Evolutionary conservation across 2,797 vertebrate species (phyloP).

Genomic region (Cirrhinus mrigala): DNA sequence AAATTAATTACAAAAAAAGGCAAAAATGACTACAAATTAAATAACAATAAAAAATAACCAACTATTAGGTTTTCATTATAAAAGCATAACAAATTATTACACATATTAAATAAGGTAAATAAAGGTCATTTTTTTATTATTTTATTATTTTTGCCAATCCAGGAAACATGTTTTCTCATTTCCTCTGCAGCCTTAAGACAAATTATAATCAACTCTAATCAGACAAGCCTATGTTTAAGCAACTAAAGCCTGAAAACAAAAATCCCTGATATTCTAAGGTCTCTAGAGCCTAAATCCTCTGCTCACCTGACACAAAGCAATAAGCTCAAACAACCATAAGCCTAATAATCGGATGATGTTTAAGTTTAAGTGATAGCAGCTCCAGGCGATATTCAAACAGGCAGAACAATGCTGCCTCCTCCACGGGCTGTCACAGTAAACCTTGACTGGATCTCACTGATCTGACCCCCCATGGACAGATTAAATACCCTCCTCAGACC

Average conservation of each 20-base stretch:
- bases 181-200: conserved; percentile 45
- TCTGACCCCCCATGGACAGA: conserved; percentile 77
- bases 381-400: conserved; percentile 83
- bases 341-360: conserved; percentile 89
- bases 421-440: conserved; percentile 80
- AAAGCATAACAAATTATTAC: neutral
- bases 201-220: conserved; percentile 56
- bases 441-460: conserved; percentile 46
- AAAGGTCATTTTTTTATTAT: neutral
- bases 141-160: neutral
- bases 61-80: too few relatives aligned
- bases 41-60: too few relatives aligned
- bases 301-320: conserved; percentile 85
- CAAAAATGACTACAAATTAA: too few relatives aligned
- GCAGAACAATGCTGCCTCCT: conserved; percentile 82
- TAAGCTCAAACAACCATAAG: conserved; percentile 85
- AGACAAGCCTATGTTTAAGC: conserved; percentile 46
- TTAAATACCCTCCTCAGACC: conserved; percentile 80
- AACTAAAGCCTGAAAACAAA: conserved; percentile 47
- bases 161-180: conserved; percentile 23
- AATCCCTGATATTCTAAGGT: conserved; percentile 46
- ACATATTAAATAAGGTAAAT: neutral
- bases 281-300: conserved; percentile 66
- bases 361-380: conserved; percentile 82
- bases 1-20: neutral